Conservation (phyloP, 2,797 vertebrate species). For the Phrynocephalus vlangalii region DNA sequence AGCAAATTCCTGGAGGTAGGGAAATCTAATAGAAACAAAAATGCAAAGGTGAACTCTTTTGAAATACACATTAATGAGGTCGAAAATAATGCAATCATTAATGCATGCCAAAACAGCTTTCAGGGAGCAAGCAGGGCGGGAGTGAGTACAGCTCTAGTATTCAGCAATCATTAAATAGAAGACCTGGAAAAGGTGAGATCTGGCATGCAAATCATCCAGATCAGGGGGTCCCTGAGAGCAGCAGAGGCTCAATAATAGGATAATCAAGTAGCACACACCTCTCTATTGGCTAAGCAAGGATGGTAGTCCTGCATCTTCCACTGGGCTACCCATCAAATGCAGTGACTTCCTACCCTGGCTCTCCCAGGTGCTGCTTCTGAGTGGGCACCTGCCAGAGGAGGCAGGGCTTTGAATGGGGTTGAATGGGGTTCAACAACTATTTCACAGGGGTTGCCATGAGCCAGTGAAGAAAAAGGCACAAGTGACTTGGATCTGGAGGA, state of each 20-base stretch:
- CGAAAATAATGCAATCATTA: not conserved
- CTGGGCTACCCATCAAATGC: too few species aligned
- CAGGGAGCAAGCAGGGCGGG: not conserved
- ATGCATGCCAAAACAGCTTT: not conserved
- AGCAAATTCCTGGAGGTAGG: not conserved
- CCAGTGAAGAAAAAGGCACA: too few species aligned
- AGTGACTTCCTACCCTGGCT: too few species aligned
- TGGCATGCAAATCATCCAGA: not conserved
- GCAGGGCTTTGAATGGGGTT: too few species aligned
- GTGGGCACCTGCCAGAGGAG: too few species aligned
- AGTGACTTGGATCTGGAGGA: too few species aligned
- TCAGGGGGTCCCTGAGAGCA: not conserved
- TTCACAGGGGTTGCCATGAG: too few species aligned
- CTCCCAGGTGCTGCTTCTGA: too few species aligned
- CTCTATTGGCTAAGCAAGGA: not conserved
- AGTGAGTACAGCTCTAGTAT: not conserved
- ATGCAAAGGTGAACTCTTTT: not conserved
- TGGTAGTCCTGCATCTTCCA: not conserved
- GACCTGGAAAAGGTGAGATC: not conserved
- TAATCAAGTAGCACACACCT: not conserved
- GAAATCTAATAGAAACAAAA: not conserved
- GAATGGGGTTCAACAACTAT: too few species aligned
- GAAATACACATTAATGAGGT: conserved; percentile 10
- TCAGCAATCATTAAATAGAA: not conserved
- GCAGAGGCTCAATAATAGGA: not conserved